A percentile compares a stretch with the other conserved stretches of the same genome.
Conservation (phyloP, 2,888 invertebrate genomes). For the Pollenia angustigena region DNA sequence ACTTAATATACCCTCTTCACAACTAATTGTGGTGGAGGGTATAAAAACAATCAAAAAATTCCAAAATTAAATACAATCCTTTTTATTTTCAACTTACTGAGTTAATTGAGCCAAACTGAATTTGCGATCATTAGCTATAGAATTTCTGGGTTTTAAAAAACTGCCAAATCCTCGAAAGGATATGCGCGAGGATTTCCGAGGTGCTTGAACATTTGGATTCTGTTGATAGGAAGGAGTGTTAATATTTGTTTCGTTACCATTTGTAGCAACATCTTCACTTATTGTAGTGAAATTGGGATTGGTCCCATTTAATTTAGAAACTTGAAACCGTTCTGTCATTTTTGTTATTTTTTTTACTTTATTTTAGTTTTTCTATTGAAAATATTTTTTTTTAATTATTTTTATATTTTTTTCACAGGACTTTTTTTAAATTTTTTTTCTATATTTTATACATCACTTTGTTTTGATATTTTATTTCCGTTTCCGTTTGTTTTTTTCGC, state of each 20-base stretch:
- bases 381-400: slow-evolving; percentile 5
- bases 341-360: slow-evolving; percentile 46
- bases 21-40: too few species aligned
- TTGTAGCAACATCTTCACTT: slow-evolving; percentile 61
- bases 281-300: slow-evolving; percentile 68
- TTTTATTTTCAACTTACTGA: slow-evolving; percentile 79
- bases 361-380: slow-evolving; percentile 39
- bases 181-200: slow-evolving; percentile 78
- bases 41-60: too few species aligned
- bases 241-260: slow-evolving; percentile 37
- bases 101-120: slow-evolving; percentile 83
- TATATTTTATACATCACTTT: not conserved
- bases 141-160: slow-evolving; percentile 76
- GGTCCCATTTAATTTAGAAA: slow-evolving; percentile 78
- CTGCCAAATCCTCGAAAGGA: slow-evolving; percentile 81
- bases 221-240: slow-evolving; percentile 56
- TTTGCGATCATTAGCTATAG: slow-evolving; percentile 79
- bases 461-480: not conserved
- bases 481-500: slow-evolving; percentile 20
- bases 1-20: too few species aligned
- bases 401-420: slow-evolving; percentile 1
- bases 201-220: slow-evolving; percentile 74
- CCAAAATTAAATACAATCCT: too few species aligned
- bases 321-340: slow-evolving; percentile 81
- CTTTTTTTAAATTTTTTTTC: not conserved